Evolutionary conservation across 1,140 invertebrate species (phyloP).

Genomic region (Bombus sylvicola): DNA sequence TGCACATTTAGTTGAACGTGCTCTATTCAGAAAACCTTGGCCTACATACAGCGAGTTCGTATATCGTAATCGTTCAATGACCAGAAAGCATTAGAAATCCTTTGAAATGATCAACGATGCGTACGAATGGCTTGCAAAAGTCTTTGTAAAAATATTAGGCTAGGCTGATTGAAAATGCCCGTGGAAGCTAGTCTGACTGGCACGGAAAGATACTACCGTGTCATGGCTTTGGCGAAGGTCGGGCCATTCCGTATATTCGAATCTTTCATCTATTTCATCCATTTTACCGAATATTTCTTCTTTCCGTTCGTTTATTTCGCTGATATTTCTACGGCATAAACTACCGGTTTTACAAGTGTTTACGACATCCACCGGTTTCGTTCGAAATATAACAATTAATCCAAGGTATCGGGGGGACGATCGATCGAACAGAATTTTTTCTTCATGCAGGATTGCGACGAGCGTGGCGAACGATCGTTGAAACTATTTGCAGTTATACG

Average conservation of each 20-base stretch:
- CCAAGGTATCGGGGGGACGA: too few species aligned
- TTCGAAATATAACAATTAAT: too few species aligned
- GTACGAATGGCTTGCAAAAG: background rate
- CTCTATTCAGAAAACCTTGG: background rate
- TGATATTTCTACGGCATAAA: background rate
- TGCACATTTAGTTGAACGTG: background rate
- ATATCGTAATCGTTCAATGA: background rate
- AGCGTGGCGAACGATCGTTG: too few species aligned
- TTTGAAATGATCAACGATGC: background rate
- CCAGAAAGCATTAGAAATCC: background rate
- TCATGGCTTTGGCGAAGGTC: conserved; percentile 59
- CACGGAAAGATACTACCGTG: conserved; percentile 66
- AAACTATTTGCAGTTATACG: too few species aligned
- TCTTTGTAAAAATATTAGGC: background rate
- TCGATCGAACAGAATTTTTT: too few species aligned
- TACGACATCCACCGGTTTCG: too few species aligned
- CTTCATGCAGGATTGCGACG: too few species aligned
- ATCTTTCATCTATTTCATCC: background rate
- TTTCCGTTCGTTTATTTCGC: background rate
- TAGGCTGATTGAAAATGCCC: conserved; percentile 5
- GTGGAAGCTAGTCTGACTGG: conserved; percentile 42
- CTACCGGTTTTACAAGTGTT: too few species aligned
- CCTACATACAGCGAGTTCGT: background rate
- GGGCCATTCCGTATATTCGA: background rate
- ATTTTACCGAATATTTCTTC: background rate